phyloP scores from a whole-genome alignment of 2,113 vertebrate genomes.

The Pipa parva region DNA sequence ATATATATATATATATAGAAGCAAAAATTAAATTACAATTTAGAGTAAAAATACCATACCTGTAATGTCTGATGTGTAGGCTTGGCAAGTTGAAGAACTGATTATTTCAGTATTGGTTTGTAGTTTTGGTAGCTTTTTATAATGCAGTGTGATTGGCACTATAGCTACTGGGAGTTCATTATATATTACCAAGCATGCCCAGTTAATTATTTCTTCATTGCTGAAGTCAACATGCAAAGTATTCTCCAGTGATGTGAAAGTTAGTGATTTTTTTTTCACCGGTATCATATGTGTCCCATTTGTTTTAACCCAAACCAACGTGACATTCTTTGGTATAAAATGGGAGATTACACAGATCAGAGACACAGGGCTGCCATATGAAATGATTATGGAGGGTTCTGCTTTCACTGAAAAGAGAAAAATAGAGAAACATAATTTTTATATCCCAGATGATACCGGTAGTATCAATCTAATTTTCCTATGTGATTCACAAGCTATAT shows the following conservation, averaged over 20 bases:
- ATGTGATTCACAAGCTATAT: too few species aligned
- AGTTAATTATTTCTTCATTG: neutral
- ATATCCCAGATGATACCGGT: too few species aligned
- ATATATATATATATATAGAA: too few species aligned
- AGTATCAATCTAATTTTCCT: too few species aligned
- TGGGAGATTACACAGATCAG: conserved; percentile 3
- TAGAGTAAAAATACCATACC: neutral
- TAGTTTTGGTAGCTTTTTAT: neutral
- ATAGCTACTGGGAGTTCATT: neutral
- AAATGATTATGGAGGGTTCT: neutral
- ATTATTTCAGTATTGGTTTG: neutral
- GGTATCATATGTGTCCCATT: neutral
- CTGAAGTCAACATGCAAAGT: neutral
- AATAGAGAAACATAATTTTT: neutral
- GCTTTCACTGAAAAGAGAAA: conserved; percentile 12
- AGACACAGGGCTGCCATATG: neutral
- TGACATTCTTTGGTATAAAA: neutral
- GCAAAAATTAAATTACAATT: too few species aligned
- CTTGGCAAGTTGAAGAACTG: neutral
- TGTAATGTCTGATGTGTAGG: neutral
- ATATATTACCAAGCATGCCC: conserved; percentile 7
- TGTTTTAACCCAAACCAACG: neutral
- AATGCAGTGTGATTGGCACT: neutral
- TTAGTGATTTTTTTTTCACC: neutral
- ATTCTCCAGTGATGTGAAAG: neutral